Conservation (phyloP, 2,888 invertebrate species). For the Drosophila lutescens region DNA sequence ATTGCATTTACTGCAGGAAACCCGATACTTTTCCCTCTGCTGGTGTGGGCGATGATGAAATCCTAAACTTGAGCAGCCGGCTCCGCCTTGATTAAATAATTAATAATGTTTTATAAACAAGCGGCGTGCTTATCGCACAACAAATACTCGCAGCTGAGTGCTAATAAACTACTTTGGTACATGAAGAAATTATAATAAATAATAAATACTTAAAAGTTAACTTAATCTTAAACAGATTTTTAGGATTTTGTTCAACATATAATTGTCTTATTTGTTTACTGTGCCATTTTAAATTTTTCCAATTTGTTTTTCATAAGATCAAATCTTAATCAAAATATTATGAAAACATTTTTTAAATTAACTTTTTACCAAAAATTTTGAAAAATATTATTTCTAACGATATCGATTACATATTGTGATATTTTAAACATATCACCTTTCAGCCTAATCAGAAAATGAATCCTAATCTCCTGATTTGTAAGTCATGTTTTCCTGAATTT, state of each 20-base stretch:
- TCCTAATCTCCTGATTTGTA: neutral
- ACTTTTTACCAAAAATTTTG: too few species aligned
- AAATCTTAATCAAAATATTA: too few species aligned
- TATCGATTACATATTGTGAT: neutral
- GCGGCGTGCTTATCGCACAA: conserved; percentile 41
- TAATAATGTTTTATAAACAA: conserved; percentile 77
- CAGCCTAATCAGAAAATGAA: neutral
- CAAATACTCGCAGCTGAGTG: neutral
- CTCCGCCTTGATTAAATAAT: conserved; percentile 58
- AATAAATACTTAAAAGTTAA: neutral
- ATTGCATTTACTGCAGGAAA: conserved; percentile 67
- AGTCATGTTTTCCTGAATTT: neutral
- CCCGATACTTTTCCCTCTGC: conserved; percentile 52
- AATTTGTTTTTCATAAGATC: too few species aligned
- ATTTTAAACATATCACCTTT: neutral
- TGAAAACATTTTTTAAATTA: too few species aligned
- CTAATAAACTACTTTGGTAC: neutral
- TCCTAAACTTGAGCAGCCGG: conserved; percentile 47
- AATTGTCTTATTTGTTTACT: too few species aligned
- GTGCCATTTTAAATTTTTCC: too few species aligned
- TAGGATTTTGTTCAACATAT: too few species aligned
- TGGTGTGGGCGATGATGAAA: conserved; percentile 50
- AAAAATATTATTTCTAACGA: too few species aligned
- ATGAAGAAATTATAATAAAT: neutral
- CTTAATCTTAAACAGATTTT: neutral